Base-by-base conservation (phyloP, 2,797 vertebrate genomes). In the Novumbra hubbsi region DNA sequence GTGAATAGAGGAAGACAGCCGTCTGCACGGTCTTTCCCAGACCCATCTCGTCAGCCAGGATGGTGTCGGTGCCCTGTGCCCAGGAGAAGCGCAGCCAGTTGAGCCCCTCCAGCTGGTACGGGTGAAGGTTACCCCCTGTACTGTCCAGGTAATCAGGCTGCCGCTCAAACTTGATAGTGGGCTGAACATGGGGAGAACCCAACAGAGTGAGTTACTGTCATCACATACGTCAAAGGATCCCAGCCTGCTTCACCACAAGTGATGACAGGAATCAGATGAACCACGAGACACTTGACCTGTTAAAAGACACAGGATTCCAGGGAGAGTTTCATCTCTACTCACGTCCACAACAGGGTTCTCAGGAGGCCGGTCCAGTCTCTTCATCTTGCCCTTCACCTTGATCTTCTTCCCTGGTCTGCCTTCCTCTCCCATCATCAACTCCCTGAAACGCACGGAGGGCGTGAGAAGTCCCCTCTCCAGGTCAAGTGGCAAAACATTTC, bases 1-100 rank as follows among this genome's bases (percentile, higher is more conserved):
- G 94, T 0, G 98, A 99, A 83, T 98, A 99, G 2, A 99, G 93
- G 84, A 99, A 99, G 75, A 99, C 97, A 0, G 96, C 96, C 0
- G 98, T 99, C 91, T 99, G 98, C 3, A 99, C 97, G 0, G 98
- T 99, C 86, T 99, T 99, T 41, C 98, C 98, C 71, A 99, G 85
- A 27, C 98, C 98, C 98, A 99, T 99, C 91, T 99, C 98, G 68
- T 99, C 98, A 3, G 98, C 98, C 85, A 99, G 88, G 86, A 99
- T 99, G 71, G 98, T 99, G 85, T 99, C 97, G 0, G 98, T 99
- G 79, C 97, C 98, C 89, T 99, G 98, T 66, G 98, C 96, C 98
- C 98, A 99, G n/a, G 97, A 99, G 86, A 99, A 99, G 8, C 98
- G 95, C 77, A 99, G 89, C 98, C 98, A 99, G 88, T 99, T 99